Base-by-base conservation (phyloP, 30 jellyfish, hydroid and myxozoan genomes). In the Nemopilema nomurai region DNA sequence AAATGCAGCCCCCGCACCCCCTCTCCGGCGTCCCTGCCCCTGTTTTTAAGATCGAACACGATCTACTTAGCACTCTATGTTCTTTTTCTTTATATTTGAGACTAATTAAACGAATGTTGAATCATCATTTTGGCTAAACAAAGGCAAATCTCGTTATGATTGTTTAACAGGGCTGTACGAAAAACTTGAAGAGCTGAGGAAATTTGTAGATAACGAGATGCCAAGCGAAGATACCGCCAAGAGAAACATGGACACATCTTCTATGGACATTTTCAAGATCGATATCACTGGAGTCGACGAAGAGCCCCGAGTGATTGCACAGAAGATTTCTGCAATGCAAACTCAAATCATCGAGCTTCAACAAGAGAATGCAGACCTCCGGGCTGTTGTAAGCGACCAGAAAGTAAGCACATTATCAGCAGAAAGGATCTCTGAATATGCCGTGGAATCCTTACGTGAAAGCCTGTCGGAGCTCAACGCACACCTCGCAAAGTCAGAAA, bases 321-420 rank as follows among this genome's bases (percentile, higher is more conserved):
- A 77, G n/a, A 66, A 77, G 29, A 77, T 77, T 8, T 77, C 87
- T 6, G 76, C 69, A 31, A 77, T 77, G 87, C 63, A 77, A 62
- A 21, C 27, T 77, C 87, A 65, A 28, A 83, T 53, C 19, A 19
- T 51, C 16, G 93, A 84, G 65, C 53, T 84, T 51, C 83, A 84
- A 52, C 69, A 74, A 84, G 83, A 74, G 77, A 84, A 73, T 32
- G 68, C 66, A 24, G 75, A 18, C 23, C 71, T 84, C 0, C 70
- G 72, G 4, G 82, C 82, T 31, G 69, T 49, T 1, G 79, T 72
- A 1, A 66, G 71, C 18, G 86, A 83, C 72, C 71, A 71, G n/a
- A 28, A 52, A 65, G 21, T 64, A 57, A 62, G 76, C 21, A 9
- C 64, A 1, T 51, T 65, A 6, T 80, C 92, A 19, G 80, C 51